These are phyloP conservation scores for Acyrthosiphon pisum DNA, from an alignment of 1,140 invertebrate genomes.

Conservation along the genomic window DNA sequence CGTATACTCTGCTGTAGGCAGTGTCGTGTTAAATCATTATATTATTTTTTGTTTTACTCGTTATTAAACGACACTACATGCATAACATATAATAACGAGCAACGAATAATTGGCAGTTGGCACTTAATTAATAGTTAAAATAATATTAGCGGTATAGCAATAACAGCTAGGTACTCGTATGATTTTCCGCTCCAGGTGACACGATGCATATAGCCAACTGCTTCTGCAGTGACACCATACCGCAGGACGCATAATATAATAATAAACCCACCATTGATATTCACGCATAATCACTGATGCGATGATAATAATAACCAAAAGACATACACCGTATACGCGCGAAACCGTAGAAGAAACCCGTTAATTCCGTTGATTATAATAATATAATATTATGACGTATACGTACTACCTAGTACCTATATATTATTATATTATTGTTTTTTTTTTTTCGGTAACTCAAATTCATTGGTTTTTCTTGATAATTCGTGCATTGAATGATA, in stretches of 20 bases:
- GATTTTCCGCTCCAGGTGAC: constrained; percentile 24
- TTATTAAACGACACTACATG: neutral
- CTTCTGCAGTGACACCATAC: neutral
- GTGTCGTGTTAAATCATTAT: neutral
- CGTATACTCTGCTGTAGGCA: no score
- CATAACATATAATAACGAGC: neutral
- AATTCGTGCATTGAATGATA: neutral
- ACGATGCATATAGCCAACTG: neutral
- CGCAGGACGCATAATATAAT: neutral
- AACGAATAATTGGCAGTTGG: neutral
- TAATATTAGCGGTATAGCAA: constrained; percentile 8
- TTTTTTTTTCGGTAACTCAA: neutral
- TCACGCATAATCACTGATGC: constrained; percentile 29
- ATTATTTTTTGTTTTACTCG: neutral
- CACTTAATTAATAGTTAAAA: neutral
- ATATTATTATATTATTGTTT: neutral
- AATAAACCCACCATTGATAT: constrained; percentile 31
- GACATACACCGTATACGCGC: constrained; percentile 21
- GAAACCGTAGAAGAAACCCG: constrained; percentile 40
- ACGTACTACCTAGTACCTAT: neutral
- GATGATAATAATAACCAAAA: constrained; percentile 42
- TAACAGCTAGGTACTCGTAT: neutral
- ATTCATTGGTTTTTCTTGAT: constrained; percentile 8
- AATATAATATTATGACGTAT: neutral
- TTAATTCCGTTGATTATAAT: constrained; percentile 45